Evolutionary conservation across 2,888 invertebrate genomes (phyloP).

Genomic region (Phania funesta): DNA sequence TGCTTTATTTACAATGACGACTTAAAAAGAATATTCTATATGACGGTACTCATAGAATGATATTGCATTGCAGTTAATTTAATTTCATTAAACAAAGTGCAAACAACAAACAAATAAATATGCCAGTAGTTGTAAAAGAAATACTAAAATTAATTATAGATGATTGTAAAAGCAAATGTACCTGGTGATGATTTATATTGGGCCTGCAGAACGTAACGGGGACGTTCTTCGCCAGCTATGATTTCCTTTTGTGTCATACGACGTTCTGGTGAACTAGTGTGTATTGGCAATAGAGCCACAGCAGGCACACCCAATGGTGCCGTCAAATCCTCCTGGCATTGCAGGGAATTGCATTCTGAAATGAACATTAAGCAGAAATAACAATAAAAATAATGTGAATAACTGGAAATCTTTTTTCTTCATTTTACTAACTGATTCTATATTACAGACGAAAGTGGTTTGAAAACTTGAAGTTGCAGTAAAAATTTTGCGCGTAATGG

Average conservation of each 20-base stretch:
- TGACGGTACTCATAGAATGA: constrained; percentile 7
- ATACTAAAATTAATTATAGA: constrained; percentile 13
- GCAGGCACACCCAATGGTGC: constrained; percentile 78
- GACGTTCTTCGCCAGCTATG: constrained; percentile 84
- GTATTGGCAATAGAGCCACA: constrained; percentile 79
- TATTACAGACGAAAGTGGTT: background rate
- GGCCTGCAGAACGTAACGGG: constrained; percentile 81
- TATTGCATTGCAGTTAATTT: constrained; percentile 22
- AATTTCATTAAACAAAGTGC: constrained; percentile 45
- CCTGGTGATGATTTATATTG: constrained; percentile 77
- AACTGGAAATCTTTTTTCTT: background rate
- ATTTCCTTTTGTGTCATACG: constrained; percentile 83
- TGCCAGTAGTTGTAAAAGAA: background rate
- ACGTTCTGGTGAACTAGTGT: constrained; percentile 80
- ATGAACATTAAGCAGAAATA: background rate
- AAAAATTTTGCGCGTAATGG: too few relatives aligned
- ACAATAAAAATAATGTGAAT: background rate
- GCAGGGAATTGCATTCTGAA: constrained; percentile 77
- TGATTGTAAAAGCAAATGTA: constrained; percentile 62
- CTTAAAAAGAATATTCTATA: constrained; percentile 18
- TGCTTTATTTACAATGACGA: constrained; percentile 50
- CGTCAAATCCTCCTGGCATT: constrained; percentile 77
- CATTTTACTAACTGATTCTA: background rate
- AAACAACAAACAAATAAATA: constrained; percentile 18
- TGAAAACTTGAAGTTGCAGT: background rate